Conservation (phyloP, 37 sponge, comb jelly and placozoan species). For the Hexactinellida sp. region DNA sequence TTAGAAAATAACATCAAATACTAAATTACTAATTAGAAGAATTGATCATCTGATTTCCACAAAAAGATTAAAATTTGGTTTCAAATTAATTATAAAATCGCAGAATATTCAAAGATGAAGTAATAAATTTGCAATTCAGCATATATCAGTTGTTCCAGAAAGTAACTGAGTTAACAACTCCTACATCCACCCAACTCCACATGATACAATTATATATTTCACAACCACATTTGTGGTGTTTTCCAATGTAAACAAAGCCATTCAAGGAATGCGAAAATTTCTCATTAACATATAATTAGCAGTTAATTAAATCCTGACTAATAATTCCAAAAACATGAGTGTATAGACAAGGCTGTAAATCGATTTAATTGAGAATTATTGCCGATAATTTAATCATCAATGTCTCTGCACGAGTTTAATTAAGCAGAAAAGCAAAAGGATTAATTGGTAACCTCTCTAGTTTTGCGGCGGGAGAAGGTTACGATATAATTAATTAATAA, state of each 20-base stretch:
- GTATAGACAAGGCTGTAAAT: too few species aligned
- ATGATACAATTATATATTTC: not conserved
- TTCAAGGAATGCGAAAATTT: not conserved
- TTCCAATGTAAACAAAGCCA: not conserved
- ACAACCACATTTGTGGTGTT: not conserved
- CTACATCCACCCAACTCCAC: not conserved
- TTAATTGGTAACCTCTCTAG: not conserved
- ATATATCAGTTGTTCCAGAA: not conserved
- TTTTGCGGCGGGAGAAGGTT: not conserved
- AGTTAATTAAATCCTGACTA: not conserved
- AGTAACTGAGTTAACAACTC: not conserved
- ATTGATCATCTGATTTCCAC: not conserved
- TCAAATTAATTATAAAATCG: not conserved
- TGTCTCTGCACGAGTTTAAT: too few species aligned
- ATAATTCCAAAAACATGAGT: too few species aligned
- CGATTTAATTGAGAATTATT: too few species aligned
- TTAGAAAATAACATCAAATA: not conserved
- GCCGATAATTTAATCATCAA: too few species aligned
- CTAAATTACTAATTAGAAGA: not conserved
- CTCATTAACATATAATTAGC: not conserved
- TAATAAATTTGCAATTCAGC: not conserved
- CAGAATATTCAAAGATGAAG: not conserved
- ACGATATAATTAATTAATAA: not conserved
- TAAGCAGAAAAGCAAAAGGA: too few species aligned
- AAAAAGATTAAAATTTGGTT: not conserved